Percentiles rank a stretch among this genome's conserved stretches.
phyloP scores from a whole-genome alignment of 1,140 invertebrate genomes.

The Caenorhabditis inopinata region DNA sequence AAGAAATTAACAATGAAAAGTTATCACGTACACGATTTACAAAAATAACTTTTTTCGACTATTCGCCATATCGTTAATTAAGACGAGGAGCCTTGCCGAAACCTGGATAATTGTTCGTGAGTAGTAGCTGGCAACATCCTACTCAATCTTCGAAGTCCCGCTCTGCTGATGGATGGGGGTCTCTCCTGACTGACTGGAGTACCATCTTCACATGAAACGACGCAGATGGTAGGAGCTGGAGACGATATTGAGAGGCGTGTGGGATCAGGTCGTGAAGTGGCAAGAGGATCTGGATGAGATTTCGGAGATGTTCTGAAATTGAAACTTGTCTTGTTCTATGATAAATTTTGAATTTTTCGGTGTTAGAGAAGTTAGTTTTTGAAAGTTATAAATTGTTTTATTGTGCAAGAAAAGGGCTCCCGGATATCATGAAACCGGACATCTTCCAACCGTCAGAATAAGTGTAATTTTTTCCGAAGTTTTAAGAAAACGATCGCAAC shows the following conservation, averaged over 20 bases:
- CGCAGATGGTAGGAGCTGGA: conserved; percentile 3
- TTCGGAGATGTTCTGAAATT: neutral
- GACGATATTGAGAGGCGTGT: conserved; percentile 2
- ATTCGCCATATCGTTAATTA: neutral
- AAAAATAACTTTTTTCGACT: neutral
- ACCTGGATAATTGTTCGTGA: conserved; percentile 34
- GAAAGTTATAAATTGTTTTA: no score
- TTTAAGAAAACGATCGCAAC: no score
- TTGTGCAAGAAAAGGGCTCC: no score
- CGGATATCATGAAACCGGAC: no score
- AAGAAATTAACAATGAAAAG: neutral
- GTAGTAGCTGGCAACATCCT: conserved; percentile 27
- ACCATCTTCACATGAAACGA: conserved; percentile 16
- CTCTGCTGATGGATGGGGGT: conserved; percentile 20
- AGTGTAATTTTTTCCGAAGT: no score
- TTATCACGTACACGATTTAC: conserved; percentile 9
- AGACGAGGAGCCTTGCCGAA: neutral
- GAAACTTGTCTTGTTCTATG: neutral
- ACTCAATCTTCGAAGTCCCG: conserved; percentile 22
- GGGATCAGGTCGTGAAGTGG: neutral
- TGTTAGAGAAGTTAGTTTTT: no score
- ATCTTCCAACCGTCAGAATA: no score
- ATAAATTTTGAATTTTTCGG: no score
- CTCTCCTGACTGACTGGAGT: conserved; percentile 6
- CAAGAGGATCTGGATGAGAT: neutral